Evolutionary conservation across 1,140 invertebrate genomes (phyloP), one percentile per base, ranked within the genome.

Genomic region (Caenorhabditis remanei): DNA sequence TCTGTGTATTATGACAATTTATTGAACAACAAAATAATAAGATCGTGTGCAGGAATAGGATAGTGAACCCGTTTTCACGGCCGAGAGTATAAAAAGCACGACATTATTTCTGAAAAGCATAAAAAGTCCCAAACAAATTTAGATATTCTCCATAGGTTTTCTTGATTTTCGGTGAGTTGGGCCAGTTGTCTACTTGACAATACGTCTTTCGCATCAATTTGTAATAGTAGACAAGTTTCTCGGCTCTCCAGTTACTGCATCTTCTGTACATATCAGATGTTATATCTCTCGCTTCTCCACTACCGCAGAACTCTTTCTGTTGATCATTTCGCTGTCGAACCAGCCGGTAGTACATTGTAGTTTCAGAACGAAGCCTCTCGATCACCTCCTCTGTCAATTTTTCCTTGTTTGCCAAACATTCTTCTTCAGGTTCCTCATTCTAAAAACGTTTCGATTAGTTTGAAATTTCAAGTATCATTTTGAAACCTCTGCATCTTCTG

Each of bases 191-290:
- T 6, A 87, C 79, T 83, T 87, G 85, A 40, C 85, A 87, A 65
- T 87, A 87, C 32, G 63, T 85, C 13, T 87, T 88, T 19, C 89
- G 56, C 89, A 89, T 89, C 55, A 89, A 58, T 84, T 89, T 89
- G 88, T 89, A 89, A 83, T 89, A 89, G 65, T 89, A 88, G 50
- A 89, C 85, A 41, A 89, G 90, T 53, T 89, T 89, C 85, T 89
- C 89, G 43, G 90, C 87, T 50, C 89, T 71, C 89, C 89, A 89
- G 24, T 58, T 86, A 16, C 85, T 87, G 32, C 89, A 89, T 55
- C 67, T 16, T 48, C 67, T 75, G 67, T 19, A 75, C 67, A 46
- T 46, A 19, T 75, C 43, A n/a, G 67, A 46, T n/a, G 67, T 40
- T 46, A 16, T 46, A 21, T 75, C 67, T n/a, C 43, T 14, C 5